These are phyloP conservation scores for Dendrocopos noguchii DNA, from an alignment of 2,113 vertebrate genomes.

Conservation along the genomic window DNA sequence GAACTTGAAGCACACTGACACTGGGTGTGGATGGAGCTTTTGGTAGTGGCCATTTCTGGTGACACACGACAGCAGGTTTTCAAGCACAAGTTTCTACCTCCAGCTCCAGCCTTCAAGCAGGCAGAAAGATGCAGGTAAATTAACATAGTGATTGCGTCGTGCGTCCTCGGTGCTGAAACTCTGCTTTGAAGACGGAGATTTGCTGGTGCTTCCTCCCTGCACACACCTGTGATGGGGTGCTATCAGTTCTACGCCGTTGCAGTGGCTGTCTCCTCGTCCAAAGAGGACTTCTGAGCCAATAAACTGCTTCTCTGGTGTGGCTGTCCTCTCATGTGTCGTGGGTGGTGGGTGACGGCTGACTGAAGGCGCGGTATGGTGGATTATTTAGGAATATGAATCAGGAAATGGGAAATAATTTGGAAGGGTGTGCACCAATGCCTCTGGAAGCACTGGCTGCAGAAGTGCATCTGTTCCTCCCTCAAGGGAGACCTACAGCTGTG, in stretches of 20 bases:
- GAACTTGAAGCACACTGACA: neutral
- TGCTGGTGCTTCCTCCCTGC: neutral
- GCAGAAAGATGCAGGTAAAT: constrained; percentile 14
- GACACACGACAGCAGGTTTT: neutral
- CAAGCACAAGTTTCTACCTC: neutral
- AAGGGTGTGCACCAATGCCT: neutral
- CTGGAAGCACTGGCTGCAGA: neutral
- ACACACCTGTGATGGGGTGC: neutral
- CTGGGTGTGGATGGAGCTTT: neutral
- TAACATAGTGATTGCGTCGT: neutral
- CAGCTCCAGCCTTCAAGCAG: neutral
- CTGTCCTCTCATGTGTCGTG: constrained; percentile 50
- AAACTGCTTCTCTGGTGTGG: constrained; percentile 20
- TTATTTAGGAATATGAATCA: constrained; percentile 45
- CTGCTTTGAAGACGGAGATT: constrained; percentile 11
- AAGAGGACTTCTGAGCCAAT: constrained; percentile 41
- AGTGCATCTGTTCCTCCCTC: neutral
- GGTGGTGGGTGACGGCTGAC: constrained; percentile 15
- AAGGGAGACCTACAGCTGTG: rapidly evolving
- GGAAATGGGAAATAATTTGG: constrained; percentile 10
- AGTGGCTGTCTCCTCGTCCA: neutral
- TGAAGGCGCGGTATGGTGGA: neutral
- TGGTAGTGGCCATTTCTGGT: neutral
- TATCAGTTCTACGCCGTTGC: neutral
- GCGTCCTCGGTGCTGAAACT: neutral